Base-by-base conservation (phyloP, 2,888 invertebrate species). In the Mimas tiliae region DNA sequence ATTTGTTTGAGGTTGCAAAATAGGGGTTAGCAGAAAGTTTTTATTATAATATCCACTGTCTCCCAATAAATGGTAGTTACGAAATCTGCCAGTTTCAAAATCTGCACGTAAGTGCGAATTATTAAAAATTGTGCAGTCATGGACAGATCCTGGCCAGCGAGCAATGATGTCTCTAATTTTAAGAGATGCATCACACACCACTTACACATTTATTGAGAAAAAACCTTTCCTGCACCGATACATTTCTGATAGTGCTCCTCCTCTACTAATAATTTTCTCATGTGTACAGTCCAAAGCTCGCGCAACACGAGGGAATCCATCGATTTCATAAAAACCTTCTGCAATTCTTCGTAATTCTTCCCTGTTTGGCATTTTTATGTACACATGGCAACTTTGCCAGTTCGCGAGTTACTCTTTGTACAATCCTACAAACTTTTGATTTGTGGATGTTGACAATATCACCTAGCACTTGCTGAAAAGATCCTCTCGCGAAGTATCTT, bases 291-390 rank as follows among this genome's bases (percentile, higher is more conserved):
- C 42, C 9, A 42, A 9, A 42, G 42, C 42, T 42, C 42, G 8
- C 9, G 9, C 9, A 8, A 42, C 42, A 1, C 42, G 6, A 11
- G 42, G 42, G 42, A 42, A 42, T 42, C 42, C 9, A 8, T 6
- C 42, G 6, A 42, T 42, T 42, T 42, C 11, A 42, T 42, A 19
- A 47, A 62, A 62, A 62, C 19, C 62, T 45, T 62, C 27, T 42
- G 21, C 12, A 6, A 62, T 12, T 45, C 1, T 47, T 45, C 19
- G 19, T 34, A 62, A 12, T 45, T 27, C 62, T 1, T 42, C 42
- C n/a, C n/a, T n/a, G n/a, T n/a, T n/a, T 8, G 42, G 42, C 8
- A 42, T 8, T 9, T 42, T 42, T 42, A 42, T 42, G 6, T 1
- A 8, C 6, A 9, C 1, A 8, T 6, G 42, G 42, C 42, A 42